Evolutionary conservation across 2,888 invertebrate genomes (phyloP).

Genomic region (Luperina testacea): DNA sequence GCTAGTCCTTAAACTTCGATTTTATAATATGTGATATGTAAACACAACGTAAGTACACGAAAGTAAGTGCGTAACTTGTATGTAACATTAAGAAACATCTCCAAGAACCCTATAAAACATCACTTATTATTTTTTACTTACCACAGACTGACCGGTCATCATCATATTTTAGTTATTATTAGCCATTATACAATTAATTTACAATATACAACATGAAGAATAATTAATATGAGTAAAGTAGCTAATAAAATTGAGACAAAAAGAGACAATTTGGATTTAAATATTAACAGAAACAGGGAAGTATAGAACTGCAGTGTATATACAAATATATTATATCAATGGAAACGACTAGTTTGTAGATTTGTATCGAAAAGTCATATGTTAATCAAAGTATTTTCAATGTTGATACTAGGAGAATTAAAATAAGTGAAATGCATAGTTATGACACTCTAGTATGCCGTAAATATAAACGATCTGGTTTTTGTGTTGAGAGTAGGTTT

Average conservation of each 20-base stretch:
- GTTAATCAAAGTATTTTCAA: constrained; percentile 52
- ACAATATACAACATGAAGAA: constrained; percentile 67
- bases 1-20: constrained; percentile 69
- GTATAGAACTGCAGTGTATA: constrained; percentile 49
- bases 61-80: constrained; percentile 72
- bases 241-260: constrained; percentile 46
- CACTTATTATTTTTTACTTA: constrained; percentile 70
- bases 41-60: constrained; percentile 78
- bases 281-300: constrained; percentile 55
- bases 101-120: constrained; percentile 74
- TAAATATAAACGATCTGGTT: constrained; percentile 26
- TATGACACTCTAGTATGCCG: constrained; percentile 56
- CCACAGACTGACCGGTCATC: constrained; percentile 68
- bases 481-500: constrained; percentile 14
- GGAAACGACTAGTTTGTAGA: constrained; percentile 63
- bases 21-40: constrained; percentile 78
- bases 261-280: constrained; percentile 43
- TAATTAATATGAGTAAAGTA: constrained; percentile 50
- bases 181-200: constrained; percentile 71
- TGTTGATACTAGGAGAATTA: constrained; percentile 32
- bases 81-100: constrained; percentile 72
- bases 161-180: constrained; percentile 60
- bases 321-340: constrained; percentile 49
- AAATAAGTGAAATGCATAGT: constrained; percentile 45
- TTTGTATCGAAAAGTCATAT: constrained; percentile 53